These are phyloP conservation scores for Channa striata DNA, from an alignment of 2,797 vertebrate genomes.

Conservation along the genomic window DNA sequence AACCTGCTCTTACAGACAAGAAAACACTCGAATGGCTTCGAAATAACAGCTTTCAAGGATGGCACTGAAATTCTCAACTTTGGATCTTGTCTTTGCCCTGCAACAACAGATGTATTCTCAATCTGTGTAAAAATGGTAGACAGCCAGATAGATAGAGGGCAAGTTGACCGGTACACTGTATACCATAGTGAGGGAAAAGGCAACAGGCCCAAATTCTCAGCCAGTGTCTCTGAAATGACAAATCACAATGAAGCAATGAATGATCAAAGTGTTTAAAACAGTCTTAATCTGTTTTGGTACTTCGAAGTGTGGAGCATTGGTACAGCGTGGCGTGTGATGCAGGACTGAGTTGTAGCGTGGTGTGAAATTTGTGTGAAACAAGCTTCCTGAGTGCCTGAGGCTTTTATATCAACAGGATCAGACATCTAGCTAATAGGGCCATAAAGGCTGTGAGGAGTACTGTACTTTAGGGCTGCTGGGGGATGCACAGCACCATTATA, in stretches of 20 bases:
- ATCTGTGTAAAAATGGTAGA: no score
- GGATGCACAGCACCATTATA: neutral
- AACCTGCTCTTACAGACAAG: neutral
- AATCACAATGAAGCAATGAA: no score
- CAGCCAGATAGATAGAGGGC: no score
- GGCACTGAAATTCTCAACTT: neutral
- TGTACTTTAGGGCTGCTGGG: neutral
- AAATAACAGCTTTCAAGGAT: neutral
- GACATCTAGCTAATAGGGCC: neutral
- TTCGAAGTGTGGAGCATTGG: constrained; percentile 6
- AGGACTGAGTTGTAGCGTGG: constrained; percentile 8
- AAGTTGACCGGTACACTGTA: no score
- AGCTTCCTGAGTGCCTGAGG: neutral
- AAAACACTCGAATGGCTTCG: neutral
- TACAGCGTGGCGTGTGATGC: constrained; percentile 22
- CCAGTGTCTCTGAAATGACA: no score
- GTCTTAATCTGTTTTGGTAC: no score
- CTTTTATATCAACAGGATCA: constrained; percentile 1
- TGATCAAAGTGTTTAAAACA: no score
- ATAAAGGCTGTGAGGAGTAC: neutral
- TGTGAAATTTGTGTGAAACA: constrained; percentile 32
- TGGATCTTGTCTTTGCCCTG: neutral
- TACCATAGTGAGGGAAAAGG: no score
- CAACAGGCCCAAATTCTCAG: no score
- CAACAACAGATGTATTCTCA: no score